Evolutionary conservation across 2,113 vertebrate species (phyloP).

Genomic region (Nyctibius bracteatus): DNA sequence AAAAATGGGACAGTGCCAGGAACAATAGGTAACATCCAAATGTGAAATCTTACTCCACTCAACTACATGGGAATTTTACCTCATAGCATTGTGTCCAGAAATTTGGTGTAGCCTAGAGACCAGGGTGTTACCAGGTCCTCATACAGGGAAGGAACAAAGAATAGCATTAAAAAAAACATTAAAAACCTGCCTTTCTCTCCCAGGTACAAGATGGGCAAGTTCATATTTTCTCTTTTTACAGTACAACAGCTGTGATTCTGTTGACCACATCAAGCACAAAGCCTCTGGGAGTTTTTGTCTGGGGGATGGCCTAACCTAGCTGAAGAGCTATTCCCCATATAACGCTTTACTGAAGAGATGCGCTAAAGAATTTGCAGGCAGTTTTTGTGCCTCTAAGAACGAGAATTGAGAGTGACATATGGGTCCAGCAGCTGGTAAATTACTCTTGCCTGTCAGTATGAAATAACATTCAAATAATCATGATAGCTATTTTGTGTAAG

Average conservation of each 20-base stretch:
- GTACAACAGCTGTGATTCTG: not conserved
- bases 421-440: not conserved
- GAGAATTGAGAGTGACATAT: not conserved
- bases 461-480: not conserved
- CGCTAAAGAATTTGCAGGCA: not conserved
- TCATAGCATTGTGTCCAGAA: not conserved
- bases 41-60: not conserved
- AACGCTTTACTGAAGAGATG: not conserved
- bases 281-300: not conserved
- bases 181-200: not conserved
- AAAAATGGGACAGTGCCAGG: not conserved
- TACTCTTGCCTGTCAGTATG: not conserved
- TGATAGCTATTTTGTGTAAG: not conserved
- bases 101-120: not conserved
- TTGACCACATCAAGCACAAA: not conserved
- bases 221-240: not conserved
- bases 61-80: not conserved
- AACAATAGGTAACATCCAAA: not conserved
- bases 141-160: not conserved
- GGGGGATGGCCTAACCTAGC: not conserved
- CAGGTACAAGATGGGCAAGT: not conserved
- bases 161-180: not conserved
- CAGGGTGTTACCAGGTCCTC: not conserved
- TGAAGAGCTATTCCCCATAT: not conserved
- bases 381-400: not conserved